Evolutionary conservation across 2,113 vertebrate species (phyloP), one percentile per base, ranked within the genome.

Genomic region (Noturus placidus): DNA sequence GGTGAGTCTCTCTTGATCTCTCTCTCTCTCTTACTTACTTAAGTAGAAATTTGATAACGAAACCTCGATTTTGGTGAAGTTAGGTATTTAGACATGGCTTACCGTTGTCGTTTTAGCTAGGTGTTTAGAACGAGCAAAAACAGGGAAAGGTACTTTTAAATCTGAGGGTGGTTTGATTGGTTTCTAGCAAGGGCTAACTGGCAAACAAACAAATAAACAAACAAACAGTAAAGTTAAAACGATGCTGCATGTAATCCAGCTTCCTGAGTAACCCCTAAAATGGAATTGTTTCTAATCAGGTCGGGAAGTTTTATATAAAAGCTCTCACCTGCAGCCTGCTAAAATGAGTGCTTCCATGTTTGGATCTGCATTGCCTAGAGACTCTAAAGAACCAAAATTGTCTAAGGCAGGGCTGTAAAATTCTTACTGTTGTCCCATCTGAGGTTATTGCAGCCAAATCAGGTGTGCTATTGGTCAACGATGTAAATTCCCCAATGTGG

Each of bases 1-100:
- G 97, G 98, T 99, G 94, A 98, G 97, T 86, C 35, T 30, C 82
- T 89, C 79, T 80, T 15, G 61, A 69, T 90, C 85, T 87, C 22
- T 81, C 27, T 82, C 88, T 89, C 17, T 46, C 35, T 67, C 25
- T 25, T 2, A 63, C 10, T 82, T 78, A 25, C 9, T 25, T 76
- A 11, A 74, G 4, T 3, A 50, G 25, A 77, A 13, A 14, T 77
- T 77, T n/a, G 11, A 20, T 50, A 50, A 77, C 4, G 25, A 77
- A 50, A 25, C 74, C n/a, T 50, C 19, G 3, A n/a, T 52, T 77
- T 52, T 50, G 74, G 22, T 77, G 42, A 4, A 14, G 74, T 52
- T 30, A n/a, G 25, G 25, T n/a, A n/a, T 50, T 27, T 50, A 14
- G 4, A 42, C 22, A 1, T 50, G 15, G 11, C 42, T n/a, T 50